Percentiles rank a stretch among this genome's conserved stretches.
These are phyloP conservation scores for Micromesistius poutassou DNA, from an alignment of 2,797 vertebrate species.

Conservation along the genomic window DNA sequence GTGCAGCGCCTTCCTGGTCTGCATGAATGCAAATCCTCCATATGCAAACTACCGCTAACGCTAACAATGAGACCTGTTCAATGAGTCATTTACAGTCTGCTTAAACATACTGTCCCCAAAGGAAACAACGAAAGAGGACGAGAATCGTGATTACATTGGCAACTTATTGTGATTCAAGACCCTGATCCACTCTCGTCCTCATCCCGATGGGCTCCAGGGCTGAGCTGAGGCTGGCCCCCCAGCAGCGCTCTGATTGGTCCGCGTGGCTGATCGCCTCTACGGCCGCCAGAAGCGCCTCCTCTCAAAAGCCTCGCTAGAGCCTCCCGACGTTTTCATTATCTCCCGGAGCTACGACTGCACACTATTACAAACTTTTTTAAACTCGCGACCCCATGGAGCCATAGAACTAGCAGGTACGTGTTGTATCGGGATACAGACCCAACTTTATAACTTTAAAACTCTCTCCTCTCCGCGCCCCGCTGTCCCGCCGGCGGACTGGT, in stretches of 20 bases:
- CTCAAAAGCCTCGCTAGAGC: constrained; percentile 75
- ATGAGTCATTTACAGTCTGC: too few species aligned
- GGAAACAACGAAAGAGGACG: not conserved
- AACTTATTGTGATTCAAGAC: constrained; percentile 24
- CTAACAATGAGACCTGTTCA: not conserved
- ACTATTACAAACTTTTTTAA: constrained; percentile 56
- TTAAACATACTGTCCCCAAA: not conserved
- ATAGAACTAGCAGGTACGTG: constrained; percentile 74
- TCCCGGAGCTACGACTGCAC: constrained; percentile 64
- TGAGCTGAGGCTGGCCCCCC: constrained; percentile 83
- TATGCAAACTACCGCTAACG: not conserved
- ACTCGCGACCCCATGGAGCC: constrained; percentile 65
- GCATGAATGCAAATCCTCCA: not conserved
- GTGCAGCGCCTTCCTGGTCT: not conserved
- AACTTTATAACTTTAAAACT: too few species aligned
- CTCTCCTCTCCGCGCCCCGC: not conserved
- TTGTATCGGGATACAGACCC: constrained; percentile 10
- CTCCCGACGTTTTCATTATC: constrained; percentile 68
- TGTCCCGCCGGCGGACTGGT: not conserved
- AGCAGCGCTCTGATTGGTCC: constrained; percentile 73
- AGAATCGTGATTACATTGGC: constrained; percentile 27
- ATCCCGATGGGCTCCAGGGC: constrained; percentile 71
- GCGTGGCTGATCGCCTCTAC: constrained; percentile 79
- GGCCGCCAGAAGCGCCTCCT: constrained; percentile 85
- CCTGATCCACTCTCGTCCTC: not conserved